Percentiles rank a stretch among this genome's conserved stretches.
These are phyloP conservation scores for Beroe ovata DNA, from an alignment of 37 sponge, comb jelly and placozoan genomes.

Conservation along the genomic window DNA sequence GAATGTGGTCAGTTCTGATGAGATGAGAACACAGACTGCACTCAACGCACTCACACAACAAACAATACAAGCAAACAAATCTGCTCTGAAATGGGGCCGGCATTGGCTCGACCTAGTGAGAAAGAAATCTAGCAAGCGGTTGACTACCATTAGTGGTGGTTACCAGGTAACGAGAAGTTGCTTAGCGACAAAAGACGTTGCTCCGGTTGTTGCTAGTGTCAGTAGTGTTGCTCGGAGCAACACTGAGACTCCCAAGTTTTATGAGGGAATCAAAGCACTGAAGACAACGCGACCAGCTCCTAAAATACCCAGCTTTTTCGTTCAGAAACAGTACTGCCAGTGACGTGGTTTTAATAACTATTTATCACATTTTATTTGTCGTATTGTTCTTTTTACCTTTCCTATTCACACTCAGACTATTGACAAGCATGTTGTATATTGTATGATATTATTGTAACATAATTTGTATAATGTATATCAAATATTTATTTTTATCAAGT, in stretches of 20 bases:
- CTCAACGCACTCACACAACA: constrained; percentile 26
- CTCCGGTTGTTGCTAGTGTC: not conserved
- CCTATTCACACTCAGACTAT: too few species aligned
- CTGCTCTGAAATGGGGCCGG: constrained; percentile 39
- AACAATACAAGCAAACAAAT: constrained; percentile 9
- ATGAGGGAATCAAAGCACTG: constrained; percentile 10
- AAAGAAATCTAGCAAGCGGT: not conserved
- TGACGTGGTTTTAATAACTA: too few species aligned
- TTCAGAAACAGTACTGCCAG: constrained; percentile 2
- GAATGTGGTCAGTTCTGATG: not conserved
- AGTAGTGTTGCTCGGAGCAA: too few species aligned
- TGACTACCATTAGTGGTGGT: not conserved
- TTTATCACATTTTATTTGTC: too few species aligned
- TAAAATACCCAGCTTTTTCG: constrained; percentile 45
- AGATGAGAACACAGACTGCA: constrained; percentile 14
- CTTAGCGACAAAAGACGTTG: not conserved
- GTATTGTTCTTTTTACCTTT: too few species aligned
- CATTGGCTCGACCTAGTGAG: constrained; percentile 27
- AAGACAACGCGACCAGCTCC: constrained; percentile 11
- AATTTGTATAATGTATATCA: too few species aligned
- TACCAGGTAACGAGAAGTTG: not conserved
- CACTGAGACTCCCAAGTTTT: constrained; percentile 45
- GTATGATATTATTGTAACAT: too few species aligned
- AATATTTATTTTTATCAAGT: too few species aligned
- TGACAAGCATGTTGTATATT: too few species aligned